phyloP scores from a whole-genome alignment of 1,140 invertebrate genomes.

The Ridgeia piscesae region DNA sequence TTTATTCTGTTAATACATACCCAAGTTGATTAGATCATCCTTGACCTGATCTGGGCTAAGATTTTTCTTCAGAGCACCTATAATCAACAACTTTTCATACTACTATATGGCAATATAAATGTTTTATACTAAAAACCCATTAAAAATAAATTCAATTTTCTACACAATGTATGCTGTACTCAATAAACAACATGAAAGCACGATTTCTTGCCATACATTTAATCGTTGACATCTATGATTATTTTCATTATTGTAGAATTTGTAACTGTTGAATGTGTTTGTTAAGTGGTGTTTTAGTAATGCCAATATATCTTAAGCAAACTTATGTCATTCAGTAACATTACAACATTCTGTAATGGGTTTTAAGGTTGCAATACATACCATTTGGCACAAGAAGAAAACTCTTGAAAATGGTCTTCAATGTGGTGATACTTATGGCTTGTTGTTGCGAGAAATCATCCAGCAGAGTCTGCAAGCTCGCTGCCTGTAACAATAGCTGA shows the following conservation, averaged over 20 bases:
- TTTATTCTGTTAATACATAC: slow-evolving; percentile 2
- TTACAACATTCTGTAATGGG: no score
- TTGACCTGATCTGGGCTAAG: not conserved
- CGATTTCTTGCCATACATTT: no score
- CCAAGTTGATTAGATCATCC: not conserved
- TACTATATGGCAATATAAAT: not conserved
- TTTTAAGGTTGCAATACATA: not conserved
- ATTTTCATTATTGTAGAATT: no score
- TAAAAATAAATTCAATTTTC: no score
- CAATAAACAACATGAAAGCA: no score
- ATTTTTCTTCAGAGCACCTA: slow-evolving; percentile 24
- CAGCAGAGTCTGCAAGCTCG: not conserved
- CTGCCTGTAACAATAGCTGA: not conserved
- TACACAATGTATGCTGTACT: no score
- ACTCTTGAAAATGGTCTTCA: slow-evolving; percentile 9
- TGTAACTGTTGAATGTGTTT: no score
- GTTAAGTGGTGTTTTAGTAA: no score
- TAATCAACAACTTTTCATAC: not conserved
- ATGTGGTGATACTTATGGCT: not conserved
- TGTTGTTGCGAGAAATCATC: slow-evolving; percentile 12
- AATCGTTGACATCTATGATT: no score
- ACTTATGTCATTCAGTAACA: no score
- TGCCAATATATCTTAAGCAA: no score
- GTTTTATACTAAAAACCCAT: not conserved
- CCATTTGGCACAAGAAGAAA: slow-evolving; percentile 14